Evolutionary conservation across 2,113 vertebrate genomes (phyloP), one percentile per base, ranked within the genome.

Genomic region (Stictonetta naevosa): DNA sequence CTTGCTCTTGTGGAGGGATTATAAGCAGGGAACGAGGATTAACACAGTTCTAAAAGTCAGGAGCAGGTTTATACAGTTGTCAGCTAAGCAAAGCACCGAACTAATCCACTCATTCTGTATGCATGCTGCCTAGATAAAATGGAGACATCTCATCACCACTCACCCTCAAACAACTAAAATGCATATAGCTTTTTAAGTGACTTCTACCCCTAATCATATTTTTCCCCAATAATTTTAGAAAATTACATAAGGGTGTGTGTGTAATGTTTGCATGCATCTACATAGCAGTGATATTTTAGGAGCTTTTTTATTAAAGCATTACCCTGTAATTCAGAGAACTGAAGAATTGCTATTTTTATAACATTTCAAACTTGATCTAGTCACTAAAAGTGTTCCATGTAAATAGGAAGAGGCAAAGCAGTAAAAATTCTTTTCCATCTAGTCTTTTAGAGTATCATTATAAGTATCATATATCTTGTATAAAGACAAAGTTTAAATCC

Each of bases 1-100:
- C 94, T 91, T 96, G 95, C 91, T 97, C 97, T 97, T 97, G 94
- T 80, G 86, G 50, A 88, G 87, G 84, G 96, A 98, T 98, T 98
- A 97, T 96, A 97, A 97, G 28, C 76, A 95, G 91, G 83, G 59
- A 89, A 94, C 36, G 6, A 92, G 96, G 98, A 98, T 98, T 97
- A 98, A 89, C 95, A 97, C 67, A 92, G 96, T 97, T 98, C 95
- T 95, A 95, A 93, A 96, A 95, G 96, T 97, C 96, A 96, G 44
- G 72, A 92, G 40, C 86, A 78, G 62, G 96, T 97, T 95, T 92
- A 97, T 96, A 85, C 93, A 96, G 90, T 78, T 96, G 94, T 86
- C 93, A 95, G 86, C 69, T 96, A 96, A 74, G 90, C 75, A 92
- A 86, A 96, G 95, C 86, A 68, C 25, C 90, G 82, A 97, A 95